These are phyloP conservation scores for Ernsta delagoae DNA, from an alignment of 2,888 invertebrate genomes.

Conservation along the genomic window DNA sequence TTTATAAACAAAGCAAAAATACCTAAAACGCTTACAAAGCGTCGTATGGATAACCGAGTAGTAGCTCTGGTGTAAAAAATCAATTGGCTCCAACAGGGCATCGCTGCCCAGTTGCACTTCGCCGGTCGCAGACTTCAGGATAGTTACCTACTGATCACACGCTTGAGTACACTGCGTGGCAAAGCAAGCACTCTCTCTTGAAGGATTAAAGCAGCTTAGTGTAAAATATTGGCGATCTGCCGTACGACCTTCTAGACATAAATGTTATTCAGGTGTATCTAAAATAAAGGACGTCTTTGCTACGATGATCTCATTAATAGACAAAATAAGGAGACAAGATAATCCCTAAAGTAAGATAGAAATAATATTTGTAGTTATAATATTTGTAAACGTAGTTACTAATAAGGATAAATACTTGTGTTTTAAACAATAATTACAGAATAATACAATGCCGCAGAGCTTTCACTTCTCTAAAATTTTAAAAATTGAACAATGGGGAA, in stretches of 20 bases:
- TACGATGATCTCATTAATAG: not conserved
- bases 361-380: too few species aligned
- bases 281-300: not conserved
- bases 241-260: not conserved
- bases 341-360: too few species aligned
- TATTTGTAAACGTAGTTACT: too few species aligned
- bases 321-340: not conserved
- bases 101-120: slow-evolving; percentile 51
- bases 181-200: slow-evolving; percentile 41
- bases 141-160: slow-evolving; percentile 56
- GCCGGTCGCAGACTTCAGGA: slow-evolving; percentile 64
- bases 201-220: slow-evolving; percentile 32
- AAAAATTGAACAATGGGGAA: not conserved
- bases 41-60: slow-evolving; percentile 41
- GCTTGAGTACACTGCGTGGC: slow-evolving; percentile 66
- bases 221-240: not conserved
- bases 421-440: too few species aligned
- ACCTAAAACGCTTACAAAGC: not conserved
- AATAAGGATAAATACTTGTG: too few species aligned
- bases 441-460: too few species aligned
- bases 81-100: slow-evolving; percentile 33
- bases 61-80: slow-evolving; percentile 47
- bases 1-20: not conserved
- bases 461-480: not conserved
- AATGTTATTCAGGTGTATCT: not conserved